phyloP scores from a whole-genome alignment of 1,140 invertebrate genomes.

The Ostrea denselamellosa region DNA sequence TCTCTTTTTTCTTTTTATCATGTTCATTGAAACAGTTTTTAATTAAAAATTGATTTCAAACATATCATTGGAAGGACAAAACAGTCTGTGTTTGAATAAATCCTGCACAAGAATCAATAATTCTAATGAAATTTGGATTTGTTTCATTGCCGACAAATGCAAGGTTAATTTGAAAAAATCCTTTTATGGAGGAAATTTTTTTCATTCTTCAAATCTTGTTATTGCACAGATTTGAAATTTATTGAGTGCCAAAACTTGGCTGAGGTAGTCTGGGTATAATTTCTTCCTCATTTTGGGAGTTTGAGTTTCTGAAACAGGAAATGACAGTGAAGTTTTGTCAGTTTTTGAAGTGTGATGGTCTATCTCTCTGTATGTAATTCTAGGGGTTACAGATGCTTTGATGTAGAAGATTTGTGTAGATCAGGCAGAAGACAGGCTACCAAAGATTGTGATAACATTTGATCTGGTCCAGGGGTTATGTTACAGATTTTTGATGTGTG shows the following conservation, averaged over 20 bases:
- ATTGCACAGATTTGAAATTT: background rate
- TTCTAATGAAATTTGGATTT: background rate
- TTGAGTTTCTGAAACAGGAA: background rate
- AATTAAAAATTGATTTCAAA: background rate
- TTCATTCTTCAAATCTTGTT: too few species aligned
- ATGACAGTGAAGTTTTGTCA: background rate
- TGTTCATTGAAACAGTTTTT: background rate
- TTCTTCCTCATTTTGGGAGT: background rate
- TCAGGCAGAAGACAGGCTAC: conserved; percentile 16
- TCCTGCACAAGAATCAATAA: background rate
- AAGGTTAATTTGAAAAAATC: too few species aligned
- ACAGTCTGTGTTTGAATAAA: background rate
- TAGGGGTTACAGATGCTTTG: background rate
- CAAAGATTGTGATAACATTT: conserved; percentile 23
- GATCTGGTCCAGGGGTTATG: conserved; percentile 31
- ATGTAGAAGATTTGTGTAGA: conserved; percentile 32
- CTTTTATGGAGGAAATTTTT: too few species aligned
- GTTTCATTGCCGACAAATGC: background rate
- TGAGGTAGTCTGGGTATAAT: background rate
- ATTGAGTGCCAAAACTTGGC: background rate
- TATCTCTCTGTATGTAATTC: conserved; percentile 25
- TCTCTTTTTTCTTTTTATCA: background rate
- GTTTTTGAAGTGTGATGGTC: conserved; percentile 2
- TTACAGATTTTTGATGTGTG: background rate
- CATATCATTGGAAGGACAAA: background rate